Evolutionary conservation across 2,888 invertebrate genomes (phyloP).

Genomic region (Andrena dorsata): DNA sequence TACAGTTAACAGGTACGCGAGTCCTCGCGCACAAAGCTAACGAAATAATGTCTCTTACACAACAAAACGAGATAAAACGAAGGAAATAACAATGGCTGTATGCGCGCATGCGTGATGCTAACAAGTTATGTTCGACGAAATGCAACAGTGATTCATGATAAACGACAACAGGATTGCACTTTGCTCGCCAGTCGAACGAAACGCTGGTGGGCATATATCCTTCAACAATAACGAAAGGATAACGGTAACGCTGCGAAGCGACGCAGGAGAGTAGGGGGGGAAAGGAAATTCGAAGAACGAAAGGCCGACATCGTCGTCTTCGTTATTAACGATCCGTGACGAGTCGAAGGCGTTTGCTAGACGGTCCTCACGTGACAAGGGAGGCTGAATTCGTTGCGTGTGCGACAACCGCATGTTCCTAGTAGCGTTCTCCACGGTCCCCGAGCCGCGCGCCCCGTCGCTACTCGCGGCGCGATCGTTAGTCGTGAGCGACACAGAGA

Average conservation of each 20-base stretch:
- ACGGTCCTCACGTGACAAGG: constrained; percentile 3
- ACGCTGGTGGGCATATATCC: constrained; percentile 25
- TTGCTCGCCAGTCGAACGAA: constrained; percentile 32
- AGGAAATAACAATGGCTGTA: constrained; percentile 36
- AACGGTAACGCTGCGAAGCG: constrained; percentile 41
- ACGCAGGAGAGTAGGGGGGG: constrained; percentile 10
- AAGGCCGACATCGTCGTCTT: constrained; percentile 24
- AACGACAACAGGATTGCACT: constrained; percentile 43
- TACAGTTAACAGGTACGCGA: constrained; percentile 16
- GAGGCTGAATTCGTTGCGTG: constrained; percentile 18
- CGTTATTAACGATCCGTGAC: constrained; percentile 39
- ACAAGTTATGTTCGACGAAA: constrained; percentile 23
- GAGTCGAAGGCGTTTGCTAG: neutral
- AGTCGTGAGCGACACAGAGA: constrained; percentile 44
- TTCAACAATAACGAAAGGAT: constrained; percentile 58
- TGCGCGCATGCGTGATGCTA: constrained; percentile 7
- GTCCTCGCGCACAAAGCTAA: constrained; percentile 31
- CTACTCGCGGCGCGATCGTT: constrained; percentile 56
- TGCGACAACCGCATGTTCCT: constrained; percentile 19
- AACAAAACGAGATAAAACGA: constrained; percentile 4
- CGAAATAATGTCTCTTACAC: constrained; percentile 23
- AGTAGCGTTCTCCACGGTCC: constrained; percentile 30
- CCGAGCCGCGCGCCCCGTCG: constrained; percentile 56
- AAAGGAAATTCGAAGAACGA: constrained; percentile 19
- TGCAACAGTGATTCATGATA: neutral